Evolutionary conservation across 1,140 invertebrate genomes (phyloP).

Genomic region (Reticulitermes speratus): DNA sequence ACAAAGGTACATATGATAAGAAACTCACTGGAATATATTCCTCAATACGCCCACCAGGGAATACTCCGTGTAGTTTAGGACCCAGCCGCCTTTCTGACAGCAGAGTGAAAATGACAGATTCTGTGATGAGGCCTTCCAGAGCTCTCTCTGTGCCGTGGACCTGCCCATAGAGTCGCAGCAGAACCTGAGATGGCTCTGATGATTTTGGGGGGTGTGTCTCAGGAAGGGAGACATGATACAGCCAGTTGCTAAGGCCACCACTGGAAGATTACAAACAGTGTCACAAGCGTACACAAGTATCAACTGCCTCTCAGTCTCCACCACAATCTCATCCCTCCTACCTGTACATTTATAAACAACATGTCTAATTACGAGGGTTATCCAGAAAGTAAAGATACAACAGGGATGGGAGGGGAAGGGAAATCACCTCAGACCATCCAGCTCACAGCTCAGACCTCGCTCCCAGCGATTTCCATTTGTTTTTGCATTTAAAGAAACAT

Average conservation of each 20-base stretch:
- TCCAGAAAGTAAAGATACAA: too few species aligned
- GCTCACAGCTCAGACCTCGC: too few species aligned
- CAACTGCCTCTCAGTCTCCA: too few species aligned
- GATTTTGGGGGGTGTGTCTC: background rate
- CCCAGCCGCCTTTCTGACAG: constrained; percentile 90
- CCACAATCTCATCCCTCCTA: too few species aligned
- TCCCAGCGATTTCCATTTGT: too few species aligned
- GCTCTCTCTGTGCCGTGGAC: constrained; percentile 76
- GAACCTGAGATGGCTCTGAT: constrained; percentile 63
- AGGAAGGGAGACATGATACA: constrained; percentile 77
- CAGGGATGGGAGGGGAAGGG: too few species aligned
- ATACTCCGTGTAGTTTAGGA: constrained; percentile 93
- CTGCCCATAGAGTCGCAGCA: constrained; percentile 90
- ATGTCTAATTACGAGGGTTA: too few species aligned
- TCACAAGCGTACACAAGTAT: background rate
- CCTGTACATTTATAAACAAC: too few species aligned
- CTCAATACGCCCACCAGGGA: constrained; percentile 93
- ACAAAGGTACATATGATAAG: too few species aligned
- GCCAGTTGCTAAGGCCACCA: constrained; percentile 75
- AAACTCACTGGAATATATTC: constrained; percentile 86
- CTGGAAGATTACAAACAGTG: constrained; percentile 50
- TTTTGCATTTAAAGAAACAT: too few species aligned
- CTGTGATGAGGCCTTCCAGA: constrained; percentile 83
- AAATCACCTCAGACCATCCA: too few species aligned
- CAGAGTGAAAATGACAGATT: constrained; percentile 93